phyloP scores from a whole-genome alignment of 2,888 invertebrate species.

The Lapara coniferarum region DNA sequence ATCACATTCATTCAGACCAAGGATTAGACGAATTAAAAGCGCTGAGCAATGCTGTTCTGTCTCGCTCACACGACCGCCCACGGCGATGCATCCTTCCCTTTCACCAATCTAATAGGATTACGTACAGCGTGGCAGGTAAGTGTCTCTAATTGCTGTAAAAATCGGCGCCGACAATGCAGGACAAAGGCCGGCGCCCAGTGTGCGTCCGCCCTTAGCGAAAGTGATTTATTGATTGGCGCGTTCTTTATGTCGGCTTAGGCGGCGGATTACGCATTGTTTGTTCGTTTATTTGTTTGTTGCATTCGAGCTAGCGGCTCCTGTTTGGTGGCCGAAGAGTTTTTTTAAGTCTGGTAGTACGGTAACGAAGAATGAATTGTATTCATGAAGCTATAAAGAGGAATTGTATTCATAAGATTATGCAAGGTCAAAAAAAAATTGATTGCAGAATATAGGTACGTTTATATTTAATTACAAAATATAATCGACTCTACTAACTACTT shows the following conservation, averaged over 20 bases:
- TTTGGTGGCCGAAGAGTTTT: conserved; percentile 5
- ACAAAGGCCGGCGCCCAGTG: conserved; percentile 75
- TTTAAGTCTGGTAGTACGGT: background rate
- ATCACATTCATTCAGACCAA: conserved; percentile 45
- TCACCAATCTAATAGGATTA: conserved; percentile 76
- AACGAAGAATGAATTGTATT: background rate
- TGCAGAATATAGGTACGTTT: too few relatives aligned
- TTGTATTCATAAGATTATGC: too few relatives aligned
- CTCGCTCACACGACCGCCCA: conserved; percentile 60
- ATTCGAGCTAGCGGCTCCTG: conserved; percentile 52
- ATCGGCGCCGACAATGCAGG: conserved; percentile 73
- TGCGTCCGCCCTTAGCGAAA: conserved; percentile 67
- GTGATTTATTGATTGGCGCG: conserved; percentile 79
- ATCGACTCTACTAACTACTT: background rate
- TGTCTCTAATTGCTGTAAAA: conserved; percentile 82
- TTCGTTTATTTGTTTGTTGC: conserved; percentile 66
- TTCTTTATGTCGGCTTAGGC: conserved; percentile 65
- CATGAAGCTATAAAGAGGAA: too few relatives aligned
- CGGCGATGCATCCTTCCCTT: conserved; percentile 51
- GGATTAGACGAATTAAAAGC: conserved; percentile 35
- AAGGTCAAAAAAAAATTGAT: too few relatives aligned
- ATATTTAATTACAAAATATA: too few relatives aligned
- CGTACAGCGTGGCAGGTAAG: conserved; percentile 75
- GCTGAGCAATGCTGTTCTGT: conserved; percentile 37
- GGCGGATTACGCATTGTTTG: conserved; percentile 72